A percentile compares a stretch with the other conserved stretches of the same genome.
These are phyloP conservation scores for Apamea crenata DNA, from an alignment of 2,888 invertebrate species.

Conservation along the genomic window DNA sequence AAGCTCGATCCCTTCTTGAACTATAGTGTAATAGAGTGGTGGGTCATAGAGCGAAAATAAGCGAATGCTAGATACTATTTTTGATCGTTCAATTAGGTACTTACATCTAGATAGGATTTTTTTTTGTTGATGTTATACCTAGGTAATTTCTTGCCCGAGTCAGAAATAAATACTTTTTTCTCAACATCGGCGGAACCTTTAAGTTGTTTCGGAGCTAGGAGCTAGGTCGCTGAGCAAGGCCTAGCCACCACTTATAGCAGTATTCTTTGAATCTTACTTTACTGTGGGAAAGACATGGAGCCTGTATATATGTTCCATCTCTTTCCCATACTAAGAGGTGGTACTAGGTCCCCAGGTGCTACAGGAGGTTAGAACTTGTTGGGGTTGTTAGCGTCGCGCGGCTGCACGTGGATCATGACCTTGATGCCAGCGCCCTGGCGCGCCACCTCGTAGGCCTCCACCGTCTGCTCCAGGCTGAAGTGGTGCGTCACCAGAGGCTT, in stretches of 20 bases:
- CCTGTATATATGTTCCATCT: background rate
- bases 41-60: background rate
- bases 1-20: background rate
- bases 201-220: too few species aligned
- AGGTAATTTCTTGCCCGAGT: background rate
- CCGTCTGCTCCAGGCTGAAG: constrained; percentile 93
- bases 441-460: constrained; percentile 96
- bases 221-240: too few species aligned
- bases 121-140: background rate
- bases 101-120: background rate
- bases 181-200: background rate
- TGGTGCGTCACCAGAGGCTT: constrained; percentile 96
- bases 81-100: background rate
- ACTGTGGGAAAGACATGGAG: background rate
- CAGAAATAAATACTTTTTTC: background rate
- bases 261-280: background rate
- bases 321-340: background rate
- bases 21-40: too few species aligned
- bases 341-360: background rate
- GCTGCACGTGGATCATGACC: constrained; percentile 95
- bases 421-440: constrained; percentile 94
- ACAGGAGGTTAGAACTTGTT: constrained; percentile 71
- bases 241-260: background rate
- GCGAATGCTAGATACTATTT: background rate
- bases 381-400: constrained; percentile 88